Percentiles rank a stretch among this genome's conserved stretches.
Conservation (phyloP, 2,888 invertebrate species). For the Drosophila kokeensis region DNA sequence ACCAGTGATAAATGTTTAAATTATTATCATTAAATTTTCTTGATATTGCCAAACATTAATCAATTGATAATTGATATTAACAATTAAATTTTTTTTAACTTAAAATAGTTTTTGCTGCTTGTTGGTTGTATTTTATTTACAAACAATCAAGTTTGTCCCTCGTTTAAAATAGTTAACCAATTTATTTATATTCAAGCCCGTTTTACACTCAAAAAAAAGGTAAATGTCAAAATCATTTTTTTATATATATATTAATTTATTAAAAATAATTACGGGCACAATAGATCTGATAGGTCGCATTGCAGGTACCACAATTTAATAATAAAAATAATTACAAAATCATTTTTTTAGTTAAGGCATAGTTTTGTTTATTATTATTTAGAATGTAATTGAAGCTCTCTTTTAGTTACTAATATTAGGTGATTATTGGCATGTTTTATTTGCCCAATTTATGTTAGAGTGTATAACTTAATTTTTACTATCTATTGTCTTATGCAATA, state of each 20-base stretch:
- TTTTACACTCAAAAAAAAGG: neutral
- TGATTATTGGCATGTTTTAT: neutral
- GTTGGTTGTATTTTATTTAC: neutral
- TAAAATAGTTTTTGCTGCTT: neutral
- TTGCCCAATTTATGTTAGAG: neutral
- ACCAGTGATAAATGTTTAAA: neutral
- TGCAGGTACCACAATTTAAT: too few species aligned
- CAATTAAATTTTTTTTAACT: neutral
- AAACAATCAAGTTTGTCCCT: neutral
- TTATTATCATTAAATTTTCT: neutral
- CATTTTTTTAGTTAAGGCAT: neutral
- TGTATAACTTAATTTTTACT: neutral
- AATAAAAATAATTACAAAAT: neutral
- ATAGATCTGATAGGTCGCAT: too few species aligned
- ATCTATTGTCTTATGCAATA: slow-evolving; percentile 5
- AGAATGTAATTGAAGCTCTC: neutral
- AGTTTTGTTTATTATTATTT: neutral
- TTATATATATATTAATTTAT: neutral
- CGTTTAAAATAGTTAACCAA: neutral
- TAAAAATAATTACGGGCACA: neutral
- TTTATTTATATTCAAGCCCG: neutral
- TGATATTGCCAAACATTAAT: neutral
- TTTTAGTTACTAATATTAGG: neutral
- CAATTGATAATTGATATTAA: neutral
- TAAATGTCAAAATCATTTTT: too few species aligned